Evolutionary conservation across 2,888 invertebrate genomes (phyloP).

Genomic region (Meta bourneti): DNA sequence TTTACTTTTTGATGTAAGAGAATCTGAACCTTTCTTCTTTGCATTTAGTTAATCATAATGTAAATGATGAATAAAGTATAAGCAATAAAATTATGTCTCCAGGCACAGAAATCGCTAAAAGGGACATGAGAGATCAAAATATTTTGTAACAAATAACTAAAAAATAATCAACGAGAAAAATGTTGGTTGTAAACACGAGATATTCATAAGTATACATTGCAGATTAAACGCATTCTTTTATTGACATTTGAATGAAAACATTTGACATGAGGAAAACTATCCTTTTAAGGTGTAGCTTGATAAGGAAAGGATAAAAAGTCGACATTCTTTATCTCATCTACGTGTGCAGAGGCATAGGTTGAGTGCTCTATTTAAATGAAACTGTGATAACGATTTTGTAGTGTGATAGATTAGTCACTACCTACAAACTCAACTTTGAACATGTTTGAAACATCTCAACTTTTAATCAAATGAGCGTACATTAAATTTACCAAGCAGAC

Average conservation of each 20-base stretch:
- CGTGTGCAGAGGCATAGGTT: background rate
- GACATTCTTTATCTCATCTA: conserved; percentile 34
- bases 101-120: background rate
- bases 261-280: conserved; percentile 21
- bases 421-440: background rate
- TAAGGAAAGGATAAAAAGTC: conserved; percentile 5
- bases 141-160: background rate
- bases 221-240: conserved; percentile 24
- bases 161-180: too few relatives aligned
- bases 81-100: too few relatives aligned
- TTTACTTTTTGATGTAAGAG: too few relatives aligned
- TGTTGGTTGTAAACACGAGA: background rate
- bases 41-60: too few relatives aligned
- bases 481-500: too few relatives aligned
- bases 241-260: conserved; percentile 14
- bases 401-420: background rate
- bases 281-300: conserved; percentile 23
- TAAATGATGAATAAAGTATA: too few relatives aligned
- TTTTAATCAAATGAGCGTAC: too few relatives aligned
- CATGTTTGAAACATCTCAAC: too few relatives aligned
- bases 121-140: background rate
- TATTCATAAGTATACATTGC: background rate
- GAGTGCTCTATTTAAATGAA: conserved; percentile 8
- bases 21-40: too few relatives aligned
- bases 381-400: background rate